These are phyloP conservation scores for Drosophila oshimai DNA, from an alignment of 1,140 invertebrate species.

Conservation along the genomic window DNA sequence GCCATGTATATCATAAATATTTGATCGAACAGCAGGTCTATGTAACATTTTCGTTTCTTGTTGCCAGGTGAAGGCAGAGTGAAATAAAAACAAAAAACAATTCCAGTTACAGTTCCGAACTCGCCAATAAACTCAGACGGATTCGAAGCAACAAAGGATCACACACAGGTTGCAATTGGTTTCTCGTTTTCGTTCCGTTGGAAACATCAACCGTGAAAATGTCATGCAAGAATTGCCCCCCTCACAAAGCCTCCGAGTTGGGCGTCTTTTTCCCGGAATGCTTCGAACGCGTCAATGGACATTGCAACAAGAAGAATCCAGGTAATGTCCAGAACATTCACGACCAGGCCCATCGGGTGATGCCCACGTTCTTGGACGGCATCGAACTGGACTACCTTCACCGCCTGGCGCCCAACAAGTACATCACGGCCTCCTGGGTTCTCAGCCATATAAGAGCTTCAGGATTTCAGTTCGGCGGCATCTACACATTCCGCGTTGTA, in stretches of 20 bases:
- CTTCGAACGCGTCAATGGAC: conserved; percentile 52
- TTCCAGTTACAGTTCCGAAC: conserved; percentile 38
- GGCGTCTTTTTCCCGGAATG: conserved; percentile 54
- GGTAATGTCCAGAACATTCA: conserved; percentile 72
- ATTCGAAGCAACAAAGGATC: conserved; percentile 1
- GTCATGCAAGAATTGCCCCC: conserved; percentile 59
- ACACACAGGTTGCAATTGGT: neutral
- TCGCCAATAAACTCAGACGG: conserved; percentile 5
- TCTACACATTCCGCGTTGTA: conserved; percentile 57
- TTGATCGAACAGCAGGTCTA: conserved; percentile 49
- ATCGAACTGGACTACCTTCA: conserved; percentile 72
- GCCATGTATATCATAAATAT: conserved; percentile 46
- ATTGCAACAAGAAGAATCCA: conserved; percentile 58
- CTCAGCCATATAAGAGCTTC: conserved; percentile 66
- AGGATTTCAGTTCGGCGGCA: conserved; percentile 77
- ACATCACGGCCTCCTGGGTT: conserved; percentile 60
- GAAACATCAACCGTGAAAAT: conserved; percentile 8
- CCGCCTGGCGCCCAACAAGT: conserved; percentile 68
- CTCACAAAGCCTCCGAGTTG: conserved; percentile 10
- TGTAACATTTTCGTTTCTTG: conserved; percentile 66
- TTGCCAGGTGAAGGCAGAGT: conserved; percentile 24
- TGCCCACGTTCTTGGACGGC: conserved; percentile 75
- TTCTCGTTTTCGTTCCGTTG: neutral
- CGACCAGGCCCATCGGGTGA: conserved; percentile 66
- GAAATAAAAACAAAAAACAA: conserved; percentile 26